Percentiles rank a stretch among this genome's conserved stretches.
Evolutionary conservation across 30 jellyfish, hydroid and myxozoan species (phyloP).

Genomic region (Hydractinia echinata): DNA sequence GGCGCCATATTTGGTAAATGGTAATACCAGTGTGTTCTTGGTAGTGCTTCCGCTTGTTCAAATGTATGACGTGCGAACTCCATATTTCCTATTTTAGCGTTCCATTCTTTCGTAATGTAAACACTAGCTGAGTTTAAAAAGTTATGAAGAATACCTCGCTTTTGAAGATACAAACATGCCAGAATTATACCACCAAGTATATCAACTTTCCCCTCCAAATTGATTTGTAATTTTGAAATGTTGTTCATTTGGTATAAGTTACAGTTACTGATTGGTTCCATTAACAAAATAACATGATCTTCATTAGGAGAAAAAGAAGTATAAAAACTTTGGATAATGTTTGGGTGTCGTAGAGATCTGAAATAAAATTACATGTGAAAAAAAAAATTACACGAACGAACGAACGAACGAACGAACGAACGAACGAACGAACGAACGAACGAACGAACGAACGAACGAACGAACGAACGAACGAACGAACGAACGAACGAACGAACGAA

Average conservation of each 20-base stretch:
- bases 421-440: no score
- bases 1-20: slow-evolving; percentile 14
- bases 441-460: no score
- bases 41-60: neutral
- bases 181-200: neutral
- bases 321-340: neutral
- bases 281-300: neutral
- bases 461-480: no score
- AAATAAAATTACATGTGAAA: neutral
- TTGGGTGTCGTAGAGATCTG: neutral
- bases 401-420: no score
- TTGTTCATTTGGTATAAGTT: neutral
- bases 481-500: no score
- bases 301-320: neutral
- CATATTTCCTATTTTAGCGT: slow-evolving; percentile 5
- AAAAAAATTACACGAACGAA: no score
- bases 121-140: slow-evolving; percentile 1
- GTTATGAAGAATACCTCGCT: neutral
- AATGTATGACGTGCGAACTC: neutral
- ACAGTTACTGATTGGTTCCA: neutral
- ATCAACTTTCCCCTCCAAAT: neutral
- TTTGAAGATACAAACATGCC: neutral
- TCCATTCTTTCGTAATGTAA: neutral
- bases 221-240: neutral
- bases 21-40: neutral